Evolutionary conservation across 2,113 vertebrate genomes (phyloP).

Genomic region (Fregata magnificens): DNA sequence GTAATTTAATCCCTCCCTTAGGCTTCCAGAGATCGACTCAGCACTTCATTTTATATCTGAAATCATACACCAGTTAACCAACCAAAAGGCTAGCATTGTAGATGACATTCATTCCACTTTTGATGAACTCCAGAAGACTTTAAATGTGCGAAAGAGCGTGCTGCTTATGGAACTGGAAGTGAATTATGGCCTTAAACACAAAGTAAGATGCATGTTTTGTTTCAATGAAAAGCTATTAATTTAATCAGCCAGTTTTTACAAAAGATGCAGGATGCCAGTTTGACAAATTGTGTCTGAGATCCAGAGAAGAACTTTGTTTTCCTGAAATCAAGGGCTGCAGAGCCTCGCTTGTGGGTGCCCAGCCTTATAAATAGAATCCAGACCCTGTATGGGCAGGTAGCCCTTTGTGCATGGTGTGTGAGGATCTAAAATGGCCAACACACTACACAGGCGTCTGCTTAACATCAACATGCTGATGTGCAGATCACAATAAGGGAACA

Average conservation of each 20-base stretch:
- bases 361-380: not conserved
- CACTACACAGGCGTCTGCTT: not conserved
- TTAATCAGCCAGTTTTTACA: not conserved
- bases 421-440: not conserved
- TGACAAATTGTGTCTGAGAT: not conserved
- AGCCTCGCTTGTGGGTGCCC: not conserved
- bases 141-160: constrained; percentile 95
- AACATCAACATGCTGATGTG: not conserved
- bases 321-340: not conserved
- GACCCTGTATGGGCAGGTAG: not conserved
- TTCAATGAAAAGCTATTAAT: not conserved
- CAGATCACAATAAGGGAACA: not conserved
- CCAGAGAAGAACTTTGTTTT: not conserved
- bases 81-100: constrained; percentile 92
- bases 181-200: constrained; percentile 97
- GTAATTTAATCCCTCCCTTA: constrained; percentile 60
- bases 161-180: constrained; percentile 98
- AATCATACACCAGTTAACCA: constrained; percentile 93
- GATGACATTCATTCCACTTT: constrained; percentile 92
- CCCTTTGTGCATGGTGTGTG: not conserved
- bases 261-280: not conserved
- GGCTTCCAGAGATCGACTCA: constrained; percentile 95
- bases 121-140: constrained; percentile 93
- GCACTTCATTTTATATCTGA: constrained; percentile 91
- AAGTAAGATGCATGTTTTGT: constrained; percentile 77